Evolutionary conservation across 1,140 invertebrate species (phyloP), one percentile per base, ranked within the genome.

Genomic region (Cherax destructor): DNA sequence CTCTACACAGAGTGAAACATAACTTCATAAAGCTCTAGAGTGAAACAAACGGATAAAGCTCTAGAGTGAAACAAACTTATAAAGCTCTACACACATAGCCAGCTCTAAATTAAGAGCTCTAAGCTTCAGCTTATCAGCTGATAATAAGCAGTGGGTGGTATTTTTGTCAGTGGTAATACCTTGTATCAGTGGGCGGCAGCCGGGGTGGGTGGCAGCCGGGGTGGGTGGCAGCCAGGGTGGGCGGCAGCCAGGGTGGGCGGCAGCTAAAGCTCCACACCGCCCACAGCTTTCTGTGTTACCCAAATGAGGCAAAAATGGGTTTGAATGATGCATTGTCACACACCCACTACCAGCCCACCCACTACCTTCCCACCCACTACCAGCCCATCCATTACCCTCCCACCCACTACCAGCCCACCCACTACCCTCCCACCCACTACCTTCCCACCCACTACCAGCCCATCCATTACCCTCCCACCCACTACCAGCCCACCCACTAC

Each of bases 311-410:
- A 41, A 24, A 77, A 77, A 24, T 77, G 16, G 47, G 18, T 24
- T 47, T 41, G 74, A 77, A 77, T n/a, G 74, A 77, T 77, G 74
- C 24, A 77, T 77, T 77, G 74, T 30, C 74, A n/a, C 30, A 1
- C 30, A 41, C 30, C 30, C 30, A 41, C 30, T 41, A 0, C 30
- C 30, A 41, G 30, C 30, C 30, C 30, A 41, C 30, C 30, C 30
- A 41, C 30, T 41, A 0, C 30, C 30, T 1, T 0, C 30, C 30
- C 30, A 41, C 30, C 30, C 30, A 41, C 30, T 41, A 41, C 30
- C 30, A 41, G 30, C 30, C 30, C 30, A 41, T 2, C 30, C 30
- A 41, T 2, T 41, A 0, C 30, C 30, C 74, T 77, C 74, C n/a
- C 30, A 41, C 30, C 30, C 30, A 41, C 30, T 41, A 0, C 30